Evolutionary conservation across 1,140 invertebrate species (phyloP), one percentile per base, ranked within the genome.

Genomic region (Fopius arisanus): DNA sequence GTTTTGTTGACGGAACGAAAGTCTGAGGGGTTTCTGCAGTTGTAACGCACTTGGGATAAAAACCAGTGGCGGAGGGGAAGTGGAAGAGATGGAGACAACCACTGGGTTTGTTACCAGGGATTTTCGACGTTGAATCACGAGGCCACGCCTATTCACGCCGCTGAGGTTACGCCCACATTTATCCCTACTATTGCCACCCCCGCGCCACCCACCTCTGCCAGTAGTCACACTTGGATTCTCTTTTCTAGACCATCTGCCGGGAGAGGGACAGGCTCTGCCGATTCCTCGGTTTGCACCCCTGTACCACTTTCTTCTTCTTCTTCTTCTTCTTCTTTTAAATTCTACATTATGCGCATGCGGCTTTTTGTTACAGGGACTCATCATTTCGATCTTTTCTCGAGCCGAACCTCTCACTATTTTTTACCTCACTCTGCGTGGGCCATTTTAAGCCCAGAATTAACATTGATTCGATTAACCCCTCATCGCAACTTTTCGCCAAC

Each of bases 1-100:
- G 54, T 59, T 51, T 59, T 80, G 80, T 81, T 78, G 80, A 82
- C 81, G 81, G 78, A 59, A 78, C 76, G 75, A 80, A 77, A 80
- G 77, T 79, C 54, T 59, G 80, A 33, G 65, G 67, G 69, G 69
- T 67, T 59, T 59, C 54, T 59, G 54, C 54, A 59, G 54, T 59
- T 59, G 54, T 59, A 59, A 59, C 54, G 54, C 54, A 51, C 70
- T 75, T 75, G 74, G 26, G 68, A 78, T 79, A 73, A 48, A 33
- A 67, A 67, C 16, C 41, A 10, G 10, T 7, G 41, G 23, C 3
- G 28, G 66, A 37, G 66, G 40, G 43, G 67, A 31, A n/a, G 41
- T 16, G 63, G 37, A 5, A 43, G 29, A 26, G 40, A 16, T 59
- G 23, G 54, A 26, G 54, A 59, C 54, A 59, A 59, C 54, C 54